These are phyloP conservation scores for Pterophyllum scalare DNA, from an alignment of 2,113 vertebrate genomes.

Conservation along the genomic window DNA sequence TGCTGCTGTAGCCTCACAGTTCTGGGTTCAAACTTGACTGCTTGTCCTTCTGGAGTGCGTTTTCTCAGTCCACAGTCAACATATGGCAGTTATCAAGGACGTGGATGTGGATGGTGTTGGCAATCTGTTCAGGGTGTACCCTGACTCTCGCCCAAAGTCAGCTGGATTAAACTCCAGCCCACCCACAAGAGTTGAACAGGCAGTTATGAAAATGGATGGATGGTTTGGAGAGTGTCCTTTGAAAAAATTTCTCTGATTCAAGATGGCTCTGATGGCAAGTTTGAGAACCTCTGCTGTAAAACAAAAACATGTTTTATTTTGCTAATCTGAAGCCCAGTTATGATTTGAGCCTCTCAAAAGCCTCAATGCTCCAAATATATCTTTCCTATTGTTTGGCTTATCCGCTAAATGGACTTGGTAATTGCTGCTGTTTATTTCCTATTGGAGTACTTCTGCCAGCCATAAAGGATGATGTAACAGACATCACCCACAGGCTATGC, in stretches of 20 bases:
- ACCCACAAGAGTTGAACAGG: background rate
- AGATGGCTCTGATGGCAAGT: background rate
- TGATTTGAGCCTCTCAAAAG: background rate
- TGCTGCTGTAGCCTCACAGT: background rate
- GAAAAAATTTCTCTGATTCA: background rate
- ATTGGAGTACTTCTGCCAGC: background rate
- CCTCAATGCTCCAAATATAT: constrained; percentile 6
- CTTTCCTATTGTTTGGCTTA: constrained; percentile 2
- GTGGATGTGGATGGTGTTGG: background rate
- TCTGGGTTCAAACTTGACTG: background rate
- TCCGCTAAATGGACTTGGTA: constrained; percentile 6
- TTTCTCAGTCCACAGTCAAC: background rate
- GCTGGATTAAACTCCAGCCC: background rate
- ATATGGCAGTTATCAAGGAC: background rate
- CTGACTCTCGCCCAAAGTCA: too few species aligned
- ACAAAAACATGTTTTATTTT: background rate
- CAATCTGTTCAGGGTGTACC: too few species aligned
- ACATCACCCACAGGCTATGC: background rate
- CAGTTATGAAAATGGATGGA: background rate
- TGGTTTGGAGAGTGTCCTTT: background rate
- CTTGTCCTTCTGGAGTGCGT: background rate
- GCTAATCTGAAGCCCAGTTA: background rate
- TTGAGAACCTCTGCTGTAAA: background rate
- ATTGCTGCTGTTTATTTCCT: constrained; percentile 9
- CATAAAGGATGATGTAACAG: constrained; percentile 12